Conservation (phyloP, 2,797 vertebrate species). For the Alouatta caraya region DNA sequence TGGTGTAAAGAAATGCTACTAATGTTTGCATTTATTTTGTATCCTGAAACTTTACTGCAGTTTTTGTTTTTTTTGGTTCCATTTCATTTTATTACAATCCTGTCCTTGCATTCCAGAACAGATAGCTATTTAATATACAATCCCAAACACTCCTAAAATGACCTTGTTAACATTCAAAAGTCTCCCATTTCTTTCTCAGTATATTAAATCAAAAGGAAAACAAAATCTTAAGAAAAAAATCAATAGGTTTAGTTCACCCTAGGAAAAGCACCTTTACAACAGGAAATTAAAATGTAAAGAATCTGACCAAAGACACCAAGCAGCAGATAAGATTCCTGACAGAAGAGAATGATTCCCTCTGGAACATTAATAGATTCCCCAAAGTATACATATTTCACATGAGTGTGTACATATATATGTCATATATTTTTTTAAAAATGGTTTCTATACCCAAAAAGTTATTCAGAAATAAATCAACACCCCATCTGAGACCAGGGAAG, state of each 20-base stretch:
- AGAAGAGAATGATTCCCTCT: conserved; percentile 60
- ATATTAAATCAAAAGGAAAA: conserved; percentile 69
- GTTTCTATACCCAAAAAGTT: conserved; percentile 74
- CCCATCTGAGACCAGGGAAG: background rate
- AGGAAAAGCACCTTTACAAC: conserved; percentile 77
- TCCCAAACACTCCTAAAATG: conserved; percentile 66
- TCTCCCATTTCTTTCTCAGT: conserved; percentile 61
- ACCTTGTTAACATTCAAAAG: conserved; percentile 51
- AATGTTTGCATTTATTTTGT: too few species aligned
- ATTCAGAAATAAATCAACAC: conserved; percentile 56
- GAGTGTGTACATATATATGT: background rate
- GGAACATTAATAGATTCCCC: conserved; percentile 81
- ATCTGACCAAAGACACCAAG: conserved; percentile 76
- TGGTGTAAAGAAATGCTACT: too few species aligned
- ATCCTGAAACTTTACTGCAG: too few species aligned
- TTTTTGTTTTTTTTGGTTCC: background rate
- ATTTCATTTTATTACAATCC: conserved; percentile 81
- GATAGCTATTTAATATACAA: conserved; percentile 58
- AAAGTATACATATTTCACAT: conserved; percentile 66
- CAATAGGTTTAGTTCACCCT: conserved; percentile 66
- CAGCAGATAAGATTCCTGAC: conserved; percentile 71
- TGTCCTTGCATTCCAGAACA: conserved; percentile 69
- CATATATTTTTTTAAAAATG: conserved; percentile 68
- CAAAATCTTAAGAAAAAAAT: conserved; percentile 14
- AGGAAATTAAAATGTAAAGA: conserved; percentile 55